Base-by-base conservation (phyloP, 2,113 vertebrate genomes). In the Arizona elegans region DNA sequence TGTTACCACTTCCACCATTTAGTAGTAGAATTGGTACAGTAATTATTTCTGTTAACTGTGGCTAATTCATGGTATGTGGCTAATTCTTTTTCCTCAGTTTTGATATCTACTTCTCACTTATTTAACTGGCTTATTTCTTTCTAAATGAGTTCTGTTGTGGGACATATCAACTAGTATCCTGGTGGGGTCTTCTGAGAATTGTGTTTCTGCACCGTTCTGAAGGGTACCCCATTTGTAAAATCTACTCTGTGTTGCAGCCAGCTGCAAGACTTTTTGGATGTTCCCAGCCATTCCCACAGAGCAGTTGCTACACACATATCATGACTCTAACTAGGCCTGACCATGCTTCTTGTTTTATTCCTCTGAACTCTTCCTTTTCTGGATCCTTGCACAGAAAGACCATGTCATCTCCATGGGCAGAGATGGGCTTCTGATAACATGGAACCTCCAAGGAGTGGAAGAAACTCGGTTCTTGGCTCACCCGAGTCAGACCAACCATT, bases 401-500 rank as follows among this genome's bases (percentile, higher is more conserved):
- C 97, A 98, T 5, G 97, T 98, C 47, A 95, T 98, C 0, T 97
- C 98, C 1, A 96, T 98, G 92, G 97, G 96, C 86, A 94, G 97
- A 17, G 98, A 98, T 38, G 98, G 98, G n/a, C 94, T 65, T 19
- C 97, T 99, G 8, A 97, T 98, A 88, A 97, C 98, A 33, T 99
- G 98, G 98, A 97, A 97, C 91, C 98, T 96, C 94, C 95, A 97
- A 87, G 97, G 96, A 0, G 90, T 97, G n/a, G 98, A 98, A 91
- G 95, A 98, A 94, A 97, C 98, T 91, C 97, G 98, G 95, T 98
- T 99, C 65, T 52, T 96, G 21, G 98, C 98, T 26, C 98, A 99
- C 93, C 91, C 91, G 0, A 97, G 97, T 62, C 96, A 95, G 17
- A 96, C 98, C 89, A 97, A 98, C 93, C 97, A 98, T 87, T 98